These are phyloP conservation scores for Xestia rhomboidea DNA, from an alignment of 2,888 invertebrate species.

Conservation along the genomic window DNA sequence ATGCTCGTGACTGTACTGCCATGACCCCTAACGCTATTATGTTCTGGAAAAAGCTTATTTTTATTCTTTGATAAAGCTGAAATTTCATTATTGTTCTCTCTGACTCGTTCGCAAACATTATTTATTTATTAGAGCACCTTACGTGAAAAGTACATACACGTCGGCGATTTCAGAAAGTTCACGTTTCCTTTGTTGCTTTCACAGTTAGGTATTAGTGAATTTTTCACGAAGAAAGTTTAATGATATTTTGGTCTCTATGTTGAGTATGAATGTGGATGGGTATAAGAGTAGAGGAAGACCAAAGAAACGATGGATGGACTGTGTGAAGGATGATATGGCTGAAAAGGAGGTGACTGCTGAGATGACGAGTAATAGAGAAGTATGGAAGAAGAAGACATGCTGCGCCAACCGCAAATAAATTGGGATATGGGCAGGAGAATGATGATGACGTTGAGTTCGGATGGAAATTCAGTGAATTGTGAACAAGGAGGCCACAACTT, in stretches of 20 bases:
- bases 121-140: neutral
- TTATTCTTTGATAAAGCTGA: neutral
- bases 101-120: neutral
- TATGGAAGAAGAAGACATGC: too few species aligned
- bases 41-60: neutral
- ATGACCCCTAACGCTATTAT: neutral
- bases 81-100: neutral
- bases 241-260: neutral
- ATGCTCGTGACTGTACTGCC: too few species aligned
- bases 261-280: neutral
- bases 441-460: neutral
- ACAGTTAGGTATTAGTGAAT: neutral
- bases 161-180: neutral
- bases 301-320: too few species aligned
- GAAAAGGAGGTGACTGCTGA: too few species aligned
- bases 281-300: too few species aligned
- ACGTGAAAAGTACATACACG: neutral
- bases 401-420: too few species aligned
- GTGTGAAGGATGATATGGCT: too few species aligned
- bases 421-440: too few species aligned
- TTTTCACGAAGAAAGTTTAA: constrained; percentile 20
- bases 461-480: neutral
- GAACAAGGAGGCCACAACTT: neutral
- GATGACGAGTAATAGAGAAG: too few species aligned
- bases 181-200: neutral